phyloP scores from a whole-genome alignment of 2,888 invertebrate species.

The Ichneumoninae sp. region DNA sequence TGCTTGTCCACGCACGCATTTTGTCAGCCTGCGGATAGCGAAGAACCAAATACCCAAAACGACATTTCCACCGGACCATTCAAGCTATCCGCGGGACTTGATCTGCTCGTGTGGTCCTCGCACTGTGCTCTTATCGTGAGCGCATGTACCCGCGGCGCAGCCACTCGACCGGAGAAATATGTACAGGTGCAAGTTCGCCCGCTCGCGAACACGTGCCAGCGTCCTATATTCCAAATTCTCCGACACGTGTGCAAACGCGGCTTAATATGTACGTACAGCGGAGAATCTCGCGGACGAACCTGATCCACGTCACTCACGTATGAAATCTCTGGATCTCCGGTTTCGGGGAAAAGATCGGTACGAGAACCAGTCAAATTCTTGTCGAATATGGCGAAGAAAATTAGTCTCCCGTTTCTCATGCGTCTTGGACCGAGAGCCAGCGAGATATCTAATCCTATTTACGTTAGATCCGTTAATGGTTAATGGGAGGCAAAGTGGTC shows the following conservation, averaged over 20 bases:
- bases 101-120: slow-evolving; percentile 39
- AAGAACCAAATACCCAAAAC: slow-evolving; percentile 50
- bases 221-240: slow-evolving; percentile 44
- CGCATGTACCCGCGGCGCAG: slow-evolving; percentile 50
- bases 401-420: slow-evolving; percentile 15
- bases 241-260: slow-evolving; percentile 61
- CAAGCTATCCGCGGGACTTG: slow-evolving; percentile 17
- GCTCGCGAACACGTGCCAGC: slow-evolving; percentile 13
- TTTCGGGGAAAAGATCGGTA: not conserved
- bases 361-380: not conserved
- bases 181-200: slow-evolving; percentile 61
- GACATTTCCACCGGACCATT: slow-evolving; percentile 54
- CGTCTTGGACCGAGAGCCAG: slow-evolving; percentile 15
- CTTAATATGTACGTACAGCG: slow-evolving; percentile 60
- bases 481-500: slow-evolving; percentile 84
- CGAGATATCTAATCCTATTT: slow-evolving; percentile 82
- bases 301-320: slow-evolving; percentile 46
- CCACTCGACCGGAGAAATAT: slow-evolving; percentile 59
- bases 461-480: slow-evolving; percentile 84
- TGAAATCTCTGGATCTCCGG: not conserved
- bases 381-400: slow-evolving; percentile 1
- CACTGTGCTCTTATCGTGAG: slow-evolving; percentile 56
- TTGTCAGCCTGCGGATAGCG: too few relatives aligned
- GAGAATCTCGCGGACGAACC: slow-evolving; percentile 36
- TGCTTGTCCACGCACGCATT: too few relatives aligned